Base-by-base conservation (phyloP, 2,888 invertebrate genomes). In the Ellobium chinense region DNA sequence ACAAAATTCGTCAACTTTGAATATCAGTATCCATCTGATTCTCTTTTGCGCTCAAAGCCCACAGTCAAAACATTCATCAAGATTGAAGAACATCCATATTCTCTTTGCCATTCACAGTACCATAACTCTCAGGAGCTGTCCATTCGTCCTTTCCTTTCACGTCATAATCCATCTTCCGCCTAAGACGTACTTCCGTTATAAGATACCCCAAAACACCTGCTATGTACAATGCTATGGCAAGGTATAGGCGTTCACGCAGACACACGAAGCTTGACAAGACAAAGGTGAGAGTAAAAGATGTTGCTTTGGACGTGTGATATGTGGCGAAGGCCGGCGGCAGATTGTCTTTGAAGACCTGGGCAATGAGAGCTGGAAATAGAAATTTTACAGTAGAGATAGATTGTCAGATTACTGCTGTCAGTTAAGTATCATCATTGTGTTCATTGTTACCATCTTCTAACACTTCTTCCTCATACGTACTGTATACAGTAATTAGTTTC, bases 271-370 rank as follows among this genome's bases (percentile, higher is more conserved):
- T 85, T 21, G 88, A 87, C 56, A 86, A 85, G n/a, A 85, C 85
- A 69, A 89, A 89, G 29, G 87, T 87, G 39, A 88, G 66, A 18
- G 88, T 88, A 78, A 88, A 89, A 3, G 88, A 86, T 0, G 85
- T 77, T 27, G 88, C 87, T 78, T 88, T 89, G 84, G 87, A 87
- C 0, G 88, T 87, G 69, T 89, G 89, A 68, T 88, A 88, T 70
- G 87, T 87, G 36, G 89, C 89, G 73, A 88, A 89, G 1, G 89
- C 89, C 18, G 87, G 82, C 18, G 88, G 85, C 34, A 82, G 85
- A 69, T 87, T 86, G 18, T 88, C 84, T 0, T 85, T 84, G 73
- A 89, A 89, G 29, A 89, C 81, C 24, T 85, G 72, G 4, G 88
- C 88, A 31, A 89, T 82, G 58, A 89, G 75, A 21, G 89, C 89